Evolutionary conservation across 2,888 invertebrate genomes (phyloP), one percentile per base, ranked within the genome.

Genomic region (Dicycla oo): DNA sequence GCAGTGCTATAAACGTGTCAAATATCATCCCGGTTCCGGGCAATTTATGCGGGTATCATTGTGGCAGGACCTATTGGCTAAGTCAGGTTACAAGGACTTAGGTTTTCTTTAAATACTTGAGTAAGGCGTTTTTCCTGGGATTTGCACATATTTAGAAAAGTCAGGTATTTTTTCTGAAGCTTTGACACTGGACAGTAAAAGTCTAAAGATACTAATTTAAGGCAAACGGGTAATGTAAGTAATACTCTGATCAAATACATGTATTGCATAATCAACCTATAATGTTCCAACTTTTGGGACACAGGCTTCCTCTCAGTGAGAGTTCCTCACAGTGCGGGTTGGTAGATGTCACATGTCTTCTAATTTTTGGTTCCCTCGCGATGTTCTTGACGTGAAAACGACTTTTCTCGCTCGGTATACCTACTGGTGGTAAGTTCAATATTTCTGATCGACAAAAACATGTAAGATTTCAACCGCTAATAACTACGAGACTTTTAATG

Each of bases 21-120:
- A 61, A 67, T 70, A 23, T 69, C 49, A 51, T 53, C 20, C 47
- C 45, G 45, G 43, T 54, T 43, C 45, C 11, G 26, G 54, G 13
- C 3, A 69, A 75, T 81, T 79, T 79, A 81, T 79, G 71, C 56
- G 71, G 71, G 71, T 71, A 45, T 64, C 53, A 56, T 23, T 60
- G 45, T 51, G 58, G 49, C 20, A 20, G 63, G n/a, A n/a, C n/a
- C 38, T 69, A 40, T 63, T 51, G 63, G 40, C 23, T 51, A 63
- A 54, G 70, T 49, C 64, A 63, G 78, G 62, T 75, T n/a, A n/a
- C n/a, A 62, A 40, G 15, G 10, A 2, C 40, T 54, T 64, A 62
- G 15, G 54, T 51, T 43, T 47, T 26, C 26, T 40, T 63, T 62
- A 45, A 69, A 47, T 60, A 43, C 34, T 26, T 53, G 26, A 61